Evolutionary conservation across 2,888 invertebrate genomes (phyloP), one percentile per base, ranked within the genome.

Genomic region (Ochropleura plecta): DNA sequence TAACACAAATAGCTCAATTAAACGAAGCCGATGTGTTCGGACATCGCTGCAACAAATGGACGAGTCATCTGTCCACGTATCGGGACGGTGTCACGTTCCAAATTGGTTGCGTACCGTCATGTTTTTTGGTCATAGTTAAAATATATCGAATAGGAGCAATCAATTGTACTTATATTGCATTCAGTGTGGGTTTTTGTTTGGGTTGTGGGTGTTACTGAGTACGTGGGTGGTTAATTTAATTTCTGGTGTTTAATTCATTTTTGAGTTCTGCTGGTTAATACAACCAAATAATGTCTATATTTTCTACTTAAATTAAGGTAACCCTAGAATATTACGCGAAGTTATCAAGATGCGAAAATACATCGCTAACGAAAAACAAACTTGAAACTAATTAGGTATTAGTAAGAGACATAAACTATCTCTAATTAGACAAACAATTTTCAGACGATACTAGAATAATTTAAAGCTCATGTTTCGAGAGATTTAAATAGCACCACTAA

Each of bases 1-100:
- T 91, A 91, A 90, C 94, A 94, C 94, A 94, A 95, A 95, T 94
- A 93, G 95, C 94, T 94, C 95, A 95, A 95, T 95, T 95, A 94
- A 94, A 92, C 92, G 86, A 89, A 89, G 83, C 90, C 92, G 90
- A 90, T 90, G 90, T 89, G 89, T 88, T 86, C 89, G 88, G 91
- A 87, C 90, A 91, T 90, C 90, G 90, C 88, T 89, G 88, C 82
- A 83, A 85, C 83, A 88, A 89, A 88, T 90, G 86, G 81, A 86
- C 81, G 79, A 86, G 83, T 85, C 93, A 92, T 93, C 91, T 92
- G 93, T 92, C 86, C 92, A 88, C 91, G 90, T 89, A 89, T 90
- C 90, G 89, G 86, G 90, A 89, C 90, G 88, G 90, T 93, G 92
- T 93, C 92, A 93, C 93, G 90, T 92, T 91, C 93, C 92, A 93